A percentile compares a stretch with the other conserved stretches of the same genome.
phyloP scores from a whole-genome alignment of 2,113 vertebrate genomes.

The Meriones unguiculatus region DNA sequence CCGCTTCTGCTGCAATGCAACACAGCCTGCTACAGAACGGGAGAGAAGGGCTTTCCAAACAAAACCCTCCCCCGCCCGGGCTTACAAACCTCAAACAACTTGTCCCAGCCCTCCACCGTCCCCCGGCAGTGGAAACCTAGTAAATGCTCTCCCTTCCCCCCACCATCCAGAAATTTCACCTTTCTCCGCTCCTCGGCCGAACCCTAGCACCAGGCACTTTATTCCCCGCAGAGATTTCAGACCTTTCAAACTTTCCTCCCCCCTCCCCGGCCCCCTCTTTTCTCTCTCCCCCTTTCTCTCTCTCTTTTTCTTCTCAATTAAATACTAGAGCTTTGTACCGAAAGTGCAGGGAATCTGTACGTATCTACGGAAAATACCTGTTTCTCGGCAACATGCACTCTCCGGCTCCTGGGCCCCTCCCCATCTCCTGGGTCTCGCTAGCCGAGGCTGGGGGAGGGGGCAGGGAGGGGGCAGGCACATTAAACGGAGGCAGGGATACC shows the following conservation, averaged over 20 bases:
- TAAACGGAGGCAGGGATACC: background rate
- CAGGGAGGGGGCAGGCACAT: background rate
- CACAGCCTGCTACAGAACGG: slow-evolving; percentile 65
- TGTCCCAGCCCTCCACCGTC: background rate
- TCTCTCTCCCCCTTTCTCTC: background rate
- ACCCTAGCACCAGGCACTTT: background rate
- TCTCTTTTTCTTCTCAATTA: background rate
- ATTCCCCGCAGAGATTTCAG: slow-evolving; percentile 20
- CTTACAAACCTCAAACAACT: background rate
- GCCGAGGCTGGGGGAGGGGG: background rate
- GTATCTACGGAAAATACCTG: background rate
- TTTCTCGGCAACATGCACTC: background rate
- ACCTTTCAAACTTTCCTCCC: background rate
- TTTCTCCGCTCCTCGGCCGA: background rate
- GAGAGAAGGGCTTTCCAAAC: slow-evolving; percentile 31
- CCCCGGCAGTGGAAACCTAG: background rate
- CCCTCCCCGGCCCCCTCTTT: background rate
- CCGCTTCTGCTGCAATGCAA: slow-evolving; percentile 87
- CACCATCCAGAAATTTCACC: background rate
- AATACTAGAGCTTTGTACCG: background rate
- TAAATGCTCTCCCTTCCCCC: background rate
- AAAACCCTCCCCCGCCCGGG: slow-evolving; percentile 6
- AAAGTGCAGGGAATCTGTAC: background rate
- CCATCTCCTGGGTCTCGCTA: background rate
- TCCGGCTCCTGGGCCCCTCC: background rate